A percentile compares a stretch with the other conserved stretches of the same genome.
These are phyloP conservation scores for Oophaga sylvatica DNA, from an alignment of 2,797 vertebrate species.

Conservation along the genomic window DNA sequence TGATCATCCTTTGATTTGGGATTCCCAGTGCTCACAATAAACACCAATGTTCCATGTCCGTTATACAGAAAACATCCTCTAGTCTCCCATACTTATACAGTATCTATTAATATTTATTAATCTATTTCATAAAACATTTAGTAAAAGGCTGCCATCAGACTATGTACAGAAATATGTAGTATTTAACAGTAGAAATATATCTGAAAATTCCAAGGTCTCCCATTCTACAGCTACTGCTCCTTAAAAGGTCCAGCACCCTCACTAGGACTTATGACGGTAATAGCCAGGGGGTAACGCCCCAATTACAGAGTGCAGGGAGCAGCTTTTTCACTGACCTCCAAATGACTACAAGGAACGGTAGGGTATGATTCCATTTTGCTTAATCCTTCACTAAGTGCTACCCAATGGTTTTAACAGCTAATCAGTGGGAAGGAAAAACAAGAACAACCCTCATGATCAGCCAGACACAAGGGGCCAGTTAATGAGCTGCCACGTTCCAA, in stretches of 20 bases:
- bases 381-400: neutral
- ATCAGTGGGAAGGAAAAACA: neutral
- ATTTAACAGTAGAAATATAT: neutral
- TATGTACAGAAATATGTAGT: neutral
- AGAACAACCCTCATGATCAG: neutral
- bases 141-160: neutral
- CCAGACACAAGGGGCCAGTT: neutral
- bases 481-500: neutral
- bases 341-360: too few relatives aligned
- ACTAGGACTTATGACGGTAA: neutral
- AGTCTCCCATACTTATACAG: too few relatives aligned
- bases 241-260: neutral
- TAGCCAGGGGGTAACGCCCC: neutral
- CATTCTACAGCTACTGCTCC: neutral
- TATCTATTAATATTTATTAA: neutral
- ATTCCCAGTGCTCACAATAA: too few relatives aligned
- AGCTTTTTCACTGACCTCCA: too few relatives aligned
- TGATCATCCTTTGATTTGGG: too few relatives aligned
- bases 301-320: too few relatives aligned
- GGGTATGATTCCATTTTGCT: too few relatives aligned
- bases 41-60: too few relatives aligned
- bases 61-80: too few relatives aligned
- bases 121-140: neutral
- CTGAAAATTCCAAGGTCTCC: neutral
- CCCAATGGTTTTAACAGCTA: neutral